Base-by-base conservation (phyloP, 2,797 vertebrate genomes). In the Sebastes iracundus region DNA sequence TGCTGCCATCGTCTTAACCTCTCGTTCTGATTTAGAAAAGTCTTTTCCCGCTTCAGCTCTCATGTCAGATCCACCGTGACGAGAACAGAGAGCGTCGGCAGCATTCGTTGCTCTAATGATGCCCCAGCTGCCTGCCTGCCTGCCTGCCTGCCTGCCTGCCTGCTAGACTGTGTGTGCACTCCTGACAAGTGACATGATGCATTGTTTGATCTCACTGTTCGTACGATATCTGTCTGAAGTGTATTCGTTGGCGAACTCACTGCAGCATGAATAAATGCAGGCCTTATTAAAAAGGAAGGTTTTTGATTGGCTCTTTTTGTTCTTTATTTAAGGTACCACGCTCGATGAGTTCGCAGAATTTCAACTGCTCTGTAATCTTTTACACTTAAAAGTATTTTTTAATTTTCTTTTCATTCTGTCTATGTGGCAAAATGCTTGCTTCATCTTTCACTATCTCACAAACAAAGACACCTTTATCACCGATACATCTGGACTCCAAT, bases 41-140 rank as follows among this genome's bases (percentile, higher is more conserved):
- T 14, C 32, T 70, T 74, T 55, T 75, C 52, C 16, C 27, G 3
- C 35, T 78, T 33, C 38, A 28, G 66, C 75, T 67, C 58, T 78
- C 28, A 30, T 22, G 56, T 75, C 72, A 58, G 65, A 66, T 70
- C 32, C 65, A 14, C 33, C 28, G 64, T 56, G 72, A 79, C 66
- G 33, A 33, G 74, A 76, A 22, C 61, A 53, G 65, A 65, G 59
- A 77, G 68, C 78, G 69, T 77, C 64, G 80, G 81, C 25, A 81
- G 6, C 62, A 60, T 7, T 27, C 7, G 66, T 53, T 38, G 70
- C 81, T 80, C 79, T 90, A 90, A 88, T 85, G 85, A 87, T 81
- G 87, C 68, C 78, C 75, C 78, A 85, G 83, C 86, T 85, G 88
- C 62, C 78, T 55, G 88, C 62, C 78, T 55, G 61, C 49, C 84